A percentile compares a stretch with the other conserved stretches of the same genome.
phyloP scores from a whole-genome alignment of 2,888 invertebrate species.

The Andrena hattorfiana region DNA sequence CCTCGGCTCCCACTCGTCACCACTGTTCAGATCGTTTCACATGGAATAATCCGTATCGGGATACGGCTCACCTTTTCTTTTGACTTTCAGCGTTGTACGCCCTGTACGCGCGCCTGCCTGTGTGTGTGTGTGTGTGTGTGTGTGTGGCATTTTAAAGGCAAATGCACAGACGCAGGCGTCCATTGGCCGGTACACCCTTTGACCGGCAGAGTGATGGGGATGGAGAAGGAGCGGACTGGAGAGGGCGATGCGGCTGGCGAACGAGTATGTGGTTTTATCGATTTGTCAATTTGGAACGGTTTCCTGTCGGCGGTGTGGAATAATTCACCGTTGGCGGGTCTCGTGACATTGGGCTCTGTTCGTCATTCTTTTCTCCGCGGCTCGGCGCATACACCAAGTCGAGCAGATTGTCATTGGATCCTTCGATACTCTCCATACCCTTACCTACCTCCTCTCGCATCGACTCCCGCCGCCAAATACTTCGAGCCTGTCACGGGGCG shows the following conservation, averaged over 20 bases:
- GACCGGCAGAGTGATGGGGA: slow-evolving; percentile 14
- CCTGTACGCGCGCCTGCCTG: not conserved
- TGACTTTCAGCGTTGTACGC: slow-evolving; percentile 10
- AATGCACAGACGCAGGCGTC: not conserved
- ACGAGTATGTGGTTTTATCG: slow-evolving; percentile 60
- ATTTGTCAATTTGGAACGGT: slow-evolving; percentile 66
- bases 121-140: not conserved
- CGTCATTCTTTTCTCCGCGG: slow-evolving; percentile 1
- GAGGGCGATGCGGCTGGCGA: slow-evolving; percentile 11
- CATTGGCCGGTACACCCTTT: slow-evolving; percentile 37
- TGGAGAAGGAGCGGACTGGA: not conserved
- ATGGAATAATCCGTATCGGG: not conserved
- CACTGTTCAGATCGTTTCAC: not conserved
- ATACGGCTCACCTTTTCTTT: not conserved
- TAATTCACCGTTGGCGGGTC: slow-evolving; percentile 53
- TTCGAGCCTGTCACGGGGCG: no score
- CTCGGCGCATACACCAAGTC: not conserved
- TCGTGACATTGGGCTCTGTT: slow-evolving; percentile 22
- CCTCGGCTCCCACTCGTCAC: not conserved
- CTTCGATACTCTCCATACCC: slow-evolving; percentile 17
- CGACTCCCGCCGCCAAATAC: not conserved
- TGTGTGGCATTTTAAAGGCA: slow-evolving; percentile 29
- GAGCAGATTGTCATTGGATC: not conserved
- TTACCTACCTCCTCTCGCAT: not conserved
- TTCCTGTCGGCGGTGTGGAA: slow-evolving; percentile 56